A percentile compares a stretch with the other conserved stretches of the same genome.
phyloP scores from a whole-genome alignment of 2,113 vertebrate species.

The Microtus ochrogaster region DNA sequence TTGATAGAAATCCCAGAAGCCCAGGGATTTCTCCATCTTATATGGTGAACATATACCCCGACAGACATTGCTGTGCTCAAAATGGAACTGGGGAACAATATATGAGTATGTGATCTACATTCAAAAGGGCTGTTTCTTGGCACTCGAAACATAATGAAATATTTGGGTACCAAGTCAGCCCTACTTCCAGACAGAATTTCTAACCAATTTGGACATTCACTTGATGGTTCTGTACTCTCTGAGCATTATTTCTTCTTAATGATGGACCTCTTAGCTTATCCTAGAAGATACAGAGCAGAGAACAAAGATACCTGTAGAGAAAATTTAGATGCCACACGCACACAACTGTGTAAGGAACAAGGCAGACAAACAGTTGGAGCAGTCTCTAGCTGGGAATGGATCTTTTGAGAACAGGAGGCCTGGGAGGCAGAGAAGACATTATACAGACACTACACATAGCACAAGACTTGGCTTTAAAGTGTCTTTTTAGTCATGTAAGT shows the following conservation, averaged over 20 bases:
- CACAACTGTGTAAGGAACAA: background rate
- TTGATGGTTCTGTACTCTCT: background rate
- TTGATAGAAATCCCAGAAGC: background rate
- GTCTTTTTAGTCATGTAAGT: background rate
- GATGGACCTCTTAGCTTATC: background rate
- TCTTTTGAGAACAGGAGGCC: background rate
- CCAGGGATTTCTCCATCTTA: background rate
- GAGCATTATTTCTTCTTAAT: background rate
- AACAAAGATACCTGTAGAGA: background rate
- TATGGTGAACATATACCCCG: background rate
- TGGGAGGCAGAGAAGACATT: background rate
- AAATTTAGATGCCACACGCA: background rate
- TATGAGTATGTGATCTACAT: background rate
- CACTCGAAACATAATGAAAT: too few species aligned
- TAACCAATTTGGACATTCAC: background rate
- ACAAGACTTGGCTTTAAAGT: too few species aligned
- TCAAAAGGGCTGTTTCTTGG: too few species aligned
- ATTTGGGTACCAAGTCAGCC: background rate
- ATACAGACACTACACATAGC: background rate
- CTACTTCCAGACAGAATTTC: background rate
- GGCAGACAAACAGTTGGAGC: background rate
- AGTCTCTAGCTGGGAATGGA: background rate
- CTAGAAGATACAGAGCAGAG: background rate
- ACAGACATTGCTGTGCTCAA: background rate
- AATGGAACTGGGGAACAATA: background rate